Evolutionary conservation across 2,888 invertebrate species (phyloP).

Genomic region (Ectemnius cavifrons): DNA sequence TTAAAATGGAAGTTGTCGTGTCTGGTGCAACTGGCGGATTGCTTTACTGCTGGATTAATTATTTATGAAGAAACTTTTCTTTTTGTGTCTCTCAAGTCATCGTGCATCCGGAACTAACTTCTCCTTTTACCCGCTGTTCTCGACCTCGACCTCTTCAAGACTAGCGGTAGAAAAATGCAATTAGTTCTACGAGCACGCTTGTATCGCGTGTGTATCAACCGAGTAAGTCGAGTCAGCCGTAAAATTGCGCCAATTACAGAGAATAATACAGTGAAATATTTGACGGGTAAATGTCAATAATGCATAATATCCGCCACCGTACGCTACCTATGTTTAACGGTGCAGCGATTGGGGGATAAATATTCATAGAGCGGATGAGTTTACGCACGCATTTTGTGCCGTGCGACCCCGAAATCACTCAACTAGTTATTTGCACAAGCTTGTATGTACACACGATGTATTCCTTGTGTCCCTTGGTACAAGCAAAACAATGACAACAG

Average conservation of each 20-base stretch:
- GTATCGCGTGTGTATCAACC: neutral
- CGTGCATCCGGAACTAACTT: too few species aligned
- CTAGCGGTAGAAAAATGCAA: slow-evolving; percentile 67
- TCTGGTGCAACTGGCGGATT: slow-evolving; percentile 52
- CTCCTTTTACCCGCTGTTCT: slow-evolving; percentile 16
- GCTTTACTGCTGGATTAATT: slow-evolving; percentile 67
- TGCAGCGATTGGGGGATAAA: slow-evolving; percentile 21
- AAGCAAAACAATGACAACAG: neutral
- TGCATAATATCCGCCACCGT: slow-evolving; percentile 8
- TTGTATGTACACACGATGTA: neutral
- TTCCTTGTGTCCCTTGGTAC: neutral
- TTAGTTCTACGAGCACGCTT: slow-evolving; percentile 60
- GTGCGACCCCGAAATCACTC: neutral
- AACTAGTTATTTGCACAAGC: neutral
- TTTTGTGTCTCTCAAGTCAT: slow-evolving; percentile 21
- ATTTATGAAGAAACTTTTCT: slow-evolving; percentile 69
- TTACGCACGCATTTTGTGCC: neutral
- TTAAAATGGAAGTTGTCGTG: slow-evolving; percentile 58
- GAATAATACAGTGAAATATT: slow-evolving; percentile 28
- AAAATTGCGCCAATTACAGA: slow-evolving; percentile 64
- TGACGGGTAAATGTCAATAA: slow-evolving; percentile 15
- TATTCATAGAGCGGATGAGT: slow-evolving; percentile 11
- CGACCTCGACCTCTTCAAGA: slow-evolving; percentile 43
- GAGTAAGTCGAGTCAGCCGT: slow-evolving; percentile 48
- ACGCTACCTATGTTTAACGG: slow-evolving; percentile 1